Evolutionary conservation across 1,140 invertebrate genomes (phyloP), one percentile per base, ranked within the genome.

Genomic region (Caerostris darwini): DNA sequence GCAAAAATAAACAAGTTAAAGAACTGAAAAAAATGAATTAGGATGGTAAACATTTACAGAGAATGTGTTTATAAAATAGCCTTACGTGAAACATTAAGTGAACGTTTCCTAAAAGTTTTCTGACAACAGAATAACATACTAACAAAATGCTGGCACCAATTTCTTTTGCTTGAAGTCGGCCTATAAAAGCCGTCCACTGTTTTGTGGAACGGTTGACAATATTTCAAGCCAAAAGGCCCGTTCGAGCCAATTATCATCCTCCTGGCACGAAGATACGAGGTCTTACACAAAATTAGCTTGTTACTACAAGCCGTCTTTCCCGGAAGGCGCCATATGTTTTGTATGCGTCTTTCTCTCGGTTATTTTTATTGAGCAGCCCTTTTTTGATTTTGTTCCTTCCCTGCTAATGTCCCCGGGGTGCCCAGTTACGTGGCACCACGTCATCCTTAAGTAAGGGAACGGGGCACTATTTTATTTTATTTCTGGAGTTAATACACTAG

Each of bases 271-370:
- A 92, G 77, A 92, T 64, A 92, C 81, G 90, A 92, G 69, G 58
- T 77, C 77, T 92, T 67, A 56, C 19, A 57, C 77, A 67, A 92
- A 83, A 92, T 92, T 92, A 92, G 81, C 90, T 92, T 92, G 90
- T 92, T 92, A 92, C 90, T 56, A 83, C 69, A 81, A 14, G 17
- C 69, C 69, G 61, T 90, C 69, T 90, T 90, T 82, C 56, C 89
- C 53, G 71, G 81, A 85, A 85, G 71, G 90, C 77, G 90, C 59
- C 90, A 83, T 90, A 90, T 90, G 89, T 90, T 81, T 64, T 85
- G 90, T 83, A 83, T 92, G 58, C 81, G 69, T 50, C 57, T 50
- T n/a, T 90, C 81, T 81, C 89, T 90, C n/a, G 8, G 69, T 90
- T 64, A 83, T 82, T 83, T 83, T 92, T 92, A 83, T 92, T 83